A percentile compares a stretch with the other conserved stretches of the same genome.
phyloP scores from a whole-genome alignment of 2,888 invertebrate species.

The Lasioglossum zephyrum region DNA sequence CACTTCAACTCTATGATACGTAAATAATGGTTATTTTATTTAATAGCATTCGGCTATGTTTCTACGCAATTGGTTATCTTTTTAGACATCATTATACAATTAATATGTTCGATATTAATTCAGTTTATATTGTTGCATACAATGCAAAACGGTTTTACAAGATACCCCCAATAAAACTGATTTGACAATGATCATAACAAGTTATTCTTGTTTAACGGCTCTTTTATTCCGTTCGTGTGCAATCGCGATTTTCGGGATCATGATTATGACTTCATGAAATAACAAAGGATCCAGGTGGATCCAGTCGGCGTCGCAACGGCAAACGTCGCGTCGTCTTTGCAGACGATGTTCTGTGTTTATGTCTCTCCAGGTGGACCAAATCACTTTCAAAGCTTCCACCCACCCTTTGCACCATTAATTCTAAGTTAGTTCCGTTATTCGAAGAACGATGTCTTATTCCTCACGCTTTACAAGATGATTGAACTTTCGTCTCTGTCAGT shows the following conservation, averaged over 20 bases:
- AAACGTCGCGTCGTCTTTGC: constrained; percentile 71
- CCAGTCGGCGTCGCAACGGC: constrained; percentile 75
- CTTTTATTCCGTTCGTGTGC: not conserved
- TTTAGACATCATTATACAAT: not conserved
- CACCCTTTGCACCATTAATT: constrained; percentile 73
- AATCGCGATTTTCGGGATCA: constrained; percentile 44
- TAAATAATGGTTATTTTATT: not conserved
- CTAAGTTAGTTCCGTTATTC: constrained; percentile 72
- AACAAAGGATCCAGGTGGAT: constrained; percentile 76
- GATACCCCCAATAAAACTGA: not conserved
- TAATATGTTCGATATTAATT: not conserved
- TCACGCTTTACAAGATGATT: constrained; percentile 34
- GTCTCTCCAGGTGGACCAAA: constrained; percentile 79
- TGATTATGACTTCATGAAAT: constrained; percentile 59
- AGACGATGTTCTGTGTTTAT: constrained; percentile 76
- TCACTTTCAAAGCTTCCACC: constrained; percentile 70
- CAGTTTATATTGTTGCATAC: not conserved
- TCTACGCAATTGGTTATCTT: not conserved
- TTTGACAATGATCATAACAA: not conserved
- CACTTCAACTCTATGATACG: not conserved
- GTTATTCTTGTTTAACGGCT: not conserved
- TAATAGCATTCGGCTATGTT: not conserved
- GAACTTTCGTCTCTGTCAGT: not conserved
- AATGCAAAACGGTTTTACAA: not conserved
- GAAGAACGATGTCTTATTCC: constrained; percentile 56